These are phyloP conservation scores for Drosophila setosimentum DNA, from an alignment of 2,888 invertebrate species.

Conservation along the genomic window DNA sequence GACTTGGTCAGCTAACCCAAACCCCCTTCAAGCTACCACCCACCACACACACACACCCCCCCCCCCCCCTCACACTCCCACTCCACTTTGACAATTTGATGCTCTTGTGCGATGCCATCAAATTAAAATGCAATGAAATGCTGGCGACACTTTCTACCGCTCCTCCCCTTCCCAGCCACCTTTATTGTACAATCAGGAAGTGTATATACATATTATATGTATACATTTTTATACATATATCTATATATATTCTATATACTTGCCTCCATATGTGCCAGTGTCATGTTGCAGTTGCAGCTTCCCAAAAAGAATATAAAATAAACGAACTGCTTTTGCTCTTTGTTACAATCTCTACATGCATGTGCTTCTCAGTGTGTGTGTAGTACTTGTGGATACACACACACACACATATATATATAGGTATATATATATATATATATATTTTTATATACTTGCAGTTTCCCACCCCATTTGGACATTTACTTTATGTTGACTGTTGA, in stretches of 20 bases:
- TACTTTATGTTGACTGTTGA: neutral
- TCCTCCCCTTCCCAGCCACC: neutral
- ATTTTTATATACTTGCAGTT: conserved; percentile 22
- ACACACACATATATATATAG: neutral
- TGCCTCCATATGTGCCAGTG: conserved; percentile 22
- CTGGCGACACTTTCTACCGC: conserved; percentile 9
- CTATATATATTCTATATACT: conserved; percentile 6
- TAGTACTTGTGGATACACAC: conserved; percentile 12
- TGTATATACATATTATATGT: neutral
- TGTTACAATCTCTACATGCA: conserved; percentile 25
- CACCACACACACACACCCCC: too few species aligned
- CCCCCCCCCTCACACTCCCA: too few species aligned
- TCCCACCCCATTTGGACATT: conserved; percentile 2
- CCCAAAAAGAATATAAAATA: conserved; percentile 27
- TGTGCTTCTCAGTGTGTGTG: conserved; percentile 5
- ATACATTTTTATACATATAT: neutral
- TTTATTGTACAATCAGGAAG: conserved; percentile 35
- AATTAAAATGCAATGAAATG: conserved; percentile 67
- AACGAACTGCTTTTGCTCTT: conserved; percentile 23
- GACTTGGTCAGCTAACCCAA: conserved; percentile 33
- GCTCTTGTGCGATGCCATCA: conserved; percentile 55
- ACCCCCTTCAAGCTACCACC: neutral
- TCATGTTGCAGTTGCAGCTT: conserved; percentile 46
- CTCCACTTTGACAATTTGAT: conserved; percentile 5
- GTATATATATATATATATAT: neutral